Base-by-base conservation (phyloP, 2,113 vertebrate genomes). In the Percopsis transmontana region DNA sequence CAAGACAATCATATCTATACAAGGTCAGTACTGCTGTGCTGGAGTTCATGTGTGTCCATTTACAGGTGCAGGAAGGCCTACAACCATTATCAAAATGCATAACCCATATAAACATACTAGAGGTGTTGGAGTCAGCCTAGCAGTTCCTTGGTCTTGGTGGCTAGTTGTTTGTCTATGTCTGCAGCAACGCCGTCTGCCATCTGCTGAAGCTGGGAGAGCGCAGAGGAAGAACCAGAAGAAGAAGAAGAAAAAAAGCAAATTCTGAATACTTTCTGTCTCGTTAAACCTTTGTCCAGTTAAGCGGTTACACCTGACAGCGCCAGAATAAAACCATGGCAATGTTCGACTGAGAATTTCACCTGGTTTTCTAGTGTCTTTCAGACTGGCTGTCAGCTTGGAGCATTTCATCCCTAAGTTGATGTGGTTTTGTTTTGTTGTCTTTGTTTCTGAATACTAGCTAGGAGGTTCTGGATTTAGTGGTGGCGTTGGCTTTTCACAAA, bases 131-230 rank as follows among this genome's bases (percentile, higher is more conserved):
- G 19, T 88, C 75, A 88, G 5, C 81, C 94, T 13, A 99, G 88
- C 73, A 99, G 92, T 80, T 98, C 97, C 77, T 97, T 98, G 70
- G 94, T 96, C 90, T 99, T 99, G 0, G 89, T 86, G 41, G 92
- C 89, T 54, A 98, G 91, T 23, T 95, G 94, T 82, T 91, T 96
- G 85, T 99, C 97, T 60, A 98, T 90, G 87, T 99, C 96, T 0
- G 76, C 74, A 0, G 80, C 27, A 0, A 87, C 54, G 45, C 79
- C 77, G 1, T 99, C 96, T 2, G 93, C 79, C 95, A 98, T 96
- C 88, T 97, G 97, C 85, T 97, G 95, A 83, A 99, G 93, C 97
- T 99, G 89, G 1, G 27, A 9, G 15, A 15, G n/a, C 4, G 15
- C 45, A 47, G 11, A 58, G 14, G 1, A 23, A 64, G 48, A 82